These are phyloP conservation scores for Ranitomeya imitator DNA, from an alignment of 2,113 vertebrate genomes.

Conservation along the genomic window DNA sequence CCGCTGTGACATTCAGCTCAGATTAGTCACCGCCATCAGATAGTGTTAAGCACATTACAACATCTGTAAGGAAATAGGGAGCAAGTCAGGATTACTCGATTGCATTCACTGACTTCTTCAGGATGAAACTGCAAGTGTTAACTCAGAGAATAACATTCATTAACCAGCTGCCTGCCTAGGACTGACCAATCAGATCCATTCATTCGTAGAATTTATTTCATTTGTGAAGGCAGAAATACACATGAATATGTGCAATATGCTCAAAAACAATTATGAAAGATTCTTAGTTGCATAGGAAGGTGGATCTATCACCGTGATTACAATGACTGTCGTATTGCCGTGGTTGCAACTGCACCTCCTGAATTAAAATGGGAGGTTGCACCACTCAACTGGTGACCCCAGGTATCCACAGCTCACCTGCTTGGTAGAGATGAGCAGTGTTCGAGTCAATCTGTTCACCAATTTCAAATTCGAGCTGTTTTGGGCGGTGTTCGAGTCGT, in stretches of 20 bases:
- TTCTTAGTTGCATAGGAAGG: not conserved
- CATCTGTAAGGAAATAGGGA: constrained; percentile 70
- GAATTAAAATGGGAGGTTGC: no score
- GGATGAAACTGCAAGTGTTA: constrained; percentile 29
- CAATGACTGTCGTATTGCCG: not conserved
- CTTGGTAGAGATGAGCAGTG: no score
- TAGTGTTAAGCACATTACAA: constrained; percentile 78
- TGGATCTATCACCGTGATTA: not conserved
- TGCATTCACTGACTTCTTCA: constrained; percentile 45
- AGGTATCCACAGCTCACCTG: no score
- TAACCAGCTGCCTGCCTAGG: not conserved
- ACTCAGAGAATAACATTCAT: constrained; percentile 7
- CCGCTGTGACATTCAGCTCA: constrained; percentile 78
- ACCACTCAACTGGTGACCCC: no score
- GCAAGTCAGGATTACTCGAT: constrained; percentile 56
- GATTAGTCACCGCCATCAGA: constrained; percentile 68
- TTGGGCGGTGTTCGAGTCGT: no score
- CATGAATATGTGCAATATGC: not conserved
- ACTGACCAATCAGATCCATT: not conserved
- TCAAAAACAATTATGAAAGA: not conserved
- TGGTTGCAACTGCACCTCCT: not conserved
- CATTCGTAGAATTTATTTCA: not conserved
- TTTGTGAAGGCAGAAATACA: not conserved
- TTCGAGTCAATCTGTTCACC: no score
- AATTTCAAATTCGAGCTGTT: no score